Evolutionary conservation across 2,113 vertebrate genomes (phyloP).

Genomic region (Seriola dumerili): DNA sequence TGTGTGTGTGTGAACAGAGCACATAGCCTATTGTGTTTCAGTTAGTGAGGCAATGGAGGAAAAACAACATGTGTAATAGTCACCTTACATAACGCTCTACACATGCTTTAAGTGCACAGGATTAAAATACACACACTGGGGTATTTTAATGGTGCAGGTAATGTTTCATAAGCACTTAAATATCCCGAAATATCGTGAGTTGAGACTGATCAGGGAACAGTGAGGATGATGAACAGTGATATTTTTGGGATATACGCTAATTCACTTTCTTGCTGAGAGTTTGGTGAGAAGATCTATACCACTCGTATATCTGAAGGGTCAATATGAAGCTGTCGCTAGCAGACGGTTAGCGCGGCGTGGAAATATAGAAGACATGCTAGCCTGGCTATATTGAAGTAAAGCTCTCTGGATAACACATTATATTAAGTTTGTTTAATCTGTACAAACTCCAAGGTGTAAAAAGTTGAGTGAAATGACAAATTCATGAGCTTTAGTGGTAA

Average conservation of each 20-base stretch:
- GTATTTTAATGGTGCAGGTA: conserved; percentile 59
- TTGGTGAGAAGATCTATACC: neutral
- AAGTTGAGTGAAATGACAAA: neutral
- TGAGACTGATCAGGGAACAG: conserved; percentile 18
- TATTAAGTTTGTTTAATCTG: neutral
- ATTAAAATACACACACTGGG: conserved; percentile 61
- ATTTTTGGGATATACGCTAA: neutral
- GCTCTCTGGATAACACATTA: neutral
- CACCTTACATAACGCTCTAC: conserved; percentile 72
- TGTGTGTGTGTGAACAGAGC: conserved; percentile 30
- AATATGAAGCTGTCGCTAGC: neutral
- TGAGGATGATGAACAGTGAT: conserved; percentile 2
- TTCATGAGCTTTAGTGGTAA: neutral
- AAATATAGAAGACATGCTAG: neutral
- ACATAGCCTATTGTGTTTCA: conserved; percentile 65
- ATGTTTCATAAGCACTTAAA: conserved; percentile 65
- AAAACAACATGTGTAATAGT: conserved; percentile 55
- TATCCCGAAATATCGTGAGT: conserved; percentile 53
- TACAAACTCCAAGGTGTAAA: neutral
- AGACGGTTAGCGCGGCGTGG: neutral
- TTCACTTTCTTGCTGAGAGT: neutral
- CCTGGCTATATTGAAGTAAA: neutral
- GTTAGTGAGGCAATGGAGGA: conserved; percentile 40
- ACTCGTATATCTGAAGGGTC: neutral
- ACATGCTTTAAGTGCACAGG: conserved; percentile 51